These are phyloP conservation scores for Galaxea fascicularis DNA, from an alignment of 92 coral and sea anemone genomes.

Conservation along the genomic window DNA sequence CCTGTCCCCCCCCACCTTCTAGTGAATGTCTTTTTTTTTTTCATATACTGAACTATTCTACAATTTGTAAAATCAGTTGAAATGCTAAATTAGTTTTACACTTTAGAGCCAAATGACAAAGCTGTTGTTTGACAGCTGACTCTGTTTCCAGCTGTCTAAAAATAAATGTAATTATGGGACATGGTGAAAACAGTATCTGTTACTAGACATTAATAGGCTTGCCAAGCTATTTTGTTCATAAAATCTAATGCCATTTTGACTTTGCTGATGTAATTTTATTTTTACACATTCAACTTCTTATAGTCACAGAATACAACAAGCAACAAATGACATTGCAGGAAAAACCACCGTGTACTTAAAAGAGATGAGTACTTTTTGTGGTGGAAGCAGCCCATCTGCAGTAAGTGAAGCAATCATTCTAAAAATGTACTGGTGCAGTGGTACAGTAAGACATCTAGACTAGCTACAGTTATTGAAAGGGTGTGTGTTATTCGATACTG, in stretches of 20 bases:
- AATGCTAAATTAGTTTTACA: too few relatives aligned
- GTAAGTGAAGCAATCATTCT: neutral
- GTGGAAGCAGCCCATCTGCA: slow-evolving; percentile 62
- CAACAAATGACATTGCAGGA: slow-evolving; percentile 88
- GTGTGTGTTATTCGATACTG: too few relatives aligned
- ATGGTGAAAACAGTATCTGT: neutral
- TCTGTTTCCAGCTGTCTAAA: neutral
- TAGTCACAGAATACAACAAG: slow-evolving; percentile 92
- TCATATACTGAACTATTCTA: too few relatives aligned
- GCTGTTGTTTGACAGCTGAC: neutral
- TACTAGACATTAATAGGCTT: too few relatives aligned
- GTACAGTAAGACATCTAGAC: too few relatives aligned
- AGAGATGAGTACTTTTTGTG: slow-evolving; percentile 83
- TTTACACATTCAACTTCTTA: neutral
- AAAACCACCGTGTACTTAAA: slow-evolving; percentile 82
- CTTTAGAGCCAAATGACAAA: neutral
- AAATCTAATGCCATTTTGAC: neutral
- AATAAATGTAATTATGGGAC: too few relatives aligned
- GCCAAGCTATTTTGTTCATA: neutral
- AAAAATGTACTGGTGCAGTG: neutral
- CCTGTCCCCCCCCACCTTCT: too few relatives aligned
- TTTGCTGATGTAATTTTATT: neutral
- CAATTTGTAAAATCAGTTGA: too few relatives aligned
- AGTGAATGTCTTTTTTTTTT: too few relatives aligned
- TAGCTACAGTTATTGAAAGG: too few relatives aligned